phyloP scores from a whole-genome alignment of 2,888 invertebrate species.

The Pseudoips prasinana region DNA sequence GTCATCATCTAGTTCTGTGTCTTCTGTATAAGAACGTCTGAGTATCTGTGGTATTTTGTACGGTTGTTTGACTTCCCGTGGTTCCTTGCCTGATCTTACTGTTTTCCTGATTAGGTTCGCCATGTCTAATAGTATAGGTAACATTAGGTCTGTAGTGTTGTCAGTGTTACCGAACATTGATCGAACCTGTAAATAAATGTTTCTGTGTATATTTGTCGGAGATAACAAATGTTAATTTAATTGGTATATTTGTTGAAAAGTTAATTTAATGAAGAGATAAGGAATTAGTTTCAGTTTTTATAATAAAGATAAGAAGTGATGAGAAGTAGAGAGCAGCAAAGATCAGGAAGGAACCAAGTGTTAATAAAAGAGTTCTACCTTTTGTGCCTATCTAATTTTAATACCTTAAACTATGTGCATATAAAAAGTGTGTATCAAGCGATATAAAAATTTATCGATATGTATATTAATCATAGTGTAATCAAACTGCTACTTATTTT shows the following conservation, averaged over 20 bases:
- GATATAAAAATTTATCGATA: no score
- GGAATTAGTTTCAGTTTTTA: background rate
- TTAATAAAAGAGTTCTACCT: no score
- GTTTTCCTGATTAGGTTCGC: constrained; percentile 83
- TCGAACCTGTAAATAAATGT: constrained; percentile 73
- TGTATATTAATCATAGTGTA: no score
- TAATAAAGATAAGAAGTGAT: background rate
- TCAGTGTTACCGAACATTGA: constrained; percentile 81
- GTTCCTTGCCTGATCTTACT: constrained; percentile 63
- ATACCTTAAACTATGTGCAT: no score
- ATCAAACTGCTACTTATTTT: no score
- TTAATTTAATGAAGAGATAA: no score
- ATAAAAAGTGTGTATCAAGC: no score
- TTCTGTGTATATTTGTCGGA: constrained; percentile 10
- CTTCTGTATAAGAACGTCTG: constrained; percentile 61
- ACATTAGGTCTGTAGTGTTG: constrained; percentile 80
- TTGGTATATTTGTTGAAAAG: background rate
- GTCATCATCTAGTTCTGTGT: constrained; percentile 52
- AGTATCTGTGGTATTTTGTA: constrained; percentile 53
- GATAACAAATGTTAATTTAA: background rate
- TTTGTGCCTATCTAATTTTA: no score
- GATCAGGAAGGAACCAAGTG: constrained; percentile 23
- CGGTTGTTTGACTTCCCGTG: constrained; percentile 49
- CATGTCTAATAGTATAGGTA: constrained; percentile 85
- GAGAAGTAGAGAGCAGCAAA: constrained; percentile 3